Evolutionary conservation across 2,113 vertebrate genomes (phyloP).

Genomic region (Pseudorectes ferrugineus): DNA sequence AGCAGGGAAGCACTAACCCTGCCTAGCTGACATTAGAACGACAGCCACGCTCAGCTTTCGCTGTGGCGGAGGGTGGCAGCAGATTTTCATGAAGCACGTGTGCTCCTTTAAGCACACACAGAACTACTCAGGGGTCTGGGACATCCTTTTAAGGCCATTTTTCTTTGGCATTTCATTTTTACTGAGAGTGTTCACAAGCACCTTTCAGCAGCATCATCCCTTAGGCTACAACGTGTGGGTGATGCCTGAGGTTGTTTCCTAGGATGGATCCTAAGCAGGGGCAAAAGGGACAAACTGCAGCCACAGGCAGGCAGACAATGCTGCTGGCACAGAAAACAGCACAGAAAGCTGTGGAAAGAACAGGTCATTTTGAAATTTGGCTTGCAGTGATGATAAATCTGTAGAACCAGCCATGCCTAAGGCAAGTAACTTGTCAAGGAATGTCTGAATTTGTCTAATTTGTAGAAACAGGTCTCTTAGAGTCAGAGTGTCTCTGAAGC

Average conservation of each 20-base stretch:
- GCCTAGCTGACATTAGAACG: background rate
- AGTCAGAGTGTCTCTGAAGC: background rate
- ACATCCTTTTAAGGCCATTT: no score
- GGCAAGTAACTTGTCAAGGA: background rate
- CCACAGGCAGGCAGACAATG: background rate
- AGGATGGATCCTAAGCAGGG: accelerated
- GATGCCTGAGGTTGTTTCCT: background rate
- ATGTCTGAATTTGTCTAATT: background rate
- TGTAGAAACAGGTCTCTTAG: background rate
- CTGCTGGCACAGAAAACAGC: background rate
- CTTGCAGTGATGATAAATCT: background rate
- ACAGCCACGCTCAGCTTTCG: background rate
- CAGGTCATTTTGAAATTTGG: background rate
- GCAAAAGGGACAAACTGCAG: background rate
- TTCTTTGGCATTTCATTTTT: background rate
- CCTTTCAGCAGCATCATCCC: background rate
- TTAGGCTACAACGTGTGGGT: background rate
- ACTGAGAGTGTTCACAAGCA: background rate
- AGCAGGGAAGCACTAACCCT: background rate
- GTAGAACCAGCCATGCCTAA: background rate
- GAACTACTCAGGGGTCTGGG: background rate
- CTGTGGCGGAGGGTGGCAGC: conserved; percentile 1
- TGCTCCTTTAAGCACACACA: background rate
- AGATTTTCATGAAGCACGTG: background rate
- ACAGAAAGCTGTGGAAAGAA: background rate